Conservation (phyloP, 92 coral and sea anemone genomes). For the Umimayanthus kanabou region DNA sequence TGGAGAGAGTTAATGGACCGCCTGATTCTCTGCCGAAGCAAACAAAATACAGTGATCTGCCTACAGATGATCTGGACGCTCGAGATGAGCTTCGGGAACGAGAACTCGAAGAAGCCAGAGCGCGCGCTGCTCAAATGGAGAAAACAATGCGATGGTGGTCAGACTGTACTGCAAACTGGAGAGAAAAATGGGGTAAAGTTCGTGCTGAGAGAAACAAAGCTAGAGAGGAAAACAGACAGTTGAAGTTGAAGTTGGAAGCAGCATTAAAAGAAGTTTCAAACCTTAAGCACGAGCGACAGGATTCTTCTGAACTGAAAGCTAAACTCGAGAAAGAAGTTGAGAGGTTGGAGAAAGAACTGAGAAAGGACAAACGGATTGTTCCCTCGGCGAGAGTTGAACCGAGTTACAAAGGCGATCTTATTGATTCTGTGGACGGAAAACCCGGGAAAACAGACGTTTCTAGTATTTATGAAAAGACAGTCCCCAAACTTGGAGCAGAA, state of each 20-base stretch:
- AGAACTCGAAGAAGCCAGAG: conserved; percentile 92
- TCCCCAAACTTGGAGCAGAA: conserved; percentile 77
- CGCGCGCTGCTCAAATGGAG: conserved; percentile 98
- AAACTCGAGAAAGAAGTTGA: conserved; percentile 85
- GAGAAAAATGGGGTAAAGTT: conserved; percentile 99
- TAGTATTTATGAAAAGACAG: conserved; percentile 70
- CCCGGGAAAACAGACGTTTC: conserved; percentile 44
- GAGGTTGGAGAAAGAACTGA: conserved; percentile 85
- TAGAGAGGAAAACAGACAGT: conserved; percentile 84
- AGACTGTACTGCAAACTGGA: conserved; percentile 97
- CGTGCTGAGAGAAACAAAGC: conserved; percentile 96
- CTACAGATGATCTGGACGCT: conserved; percentile 69
- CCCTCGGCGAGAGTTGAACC: conserved; percentile 95
- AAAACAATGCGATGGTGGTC: conserved; percentile 99
- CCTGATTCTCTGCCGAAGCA: conserved; percentile 34
- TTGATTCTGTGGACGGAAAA: conserved; percentile 43
- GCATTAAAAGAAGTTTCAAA: conserved; percentile 76
- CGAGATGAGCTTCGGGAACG: conserved; percentile 82
- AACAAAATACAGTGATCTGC: conserved; percentile 26
- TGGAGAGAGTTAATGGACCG: conserved; percentile 41
- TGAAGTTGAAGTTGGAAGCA: conserved; percentile 84
- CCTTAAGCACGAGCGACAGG: conserved; percentile 81
- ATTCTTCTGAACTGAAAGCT: conserved; percentile 62
- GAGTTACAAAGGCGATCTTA: conserved; percentile 56
- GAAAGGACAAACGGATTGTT: conserved; percentile 77